Conservation (phyloP, 2,888 invertebrate genomes). For the Aspidiotus destructor region DNA sequence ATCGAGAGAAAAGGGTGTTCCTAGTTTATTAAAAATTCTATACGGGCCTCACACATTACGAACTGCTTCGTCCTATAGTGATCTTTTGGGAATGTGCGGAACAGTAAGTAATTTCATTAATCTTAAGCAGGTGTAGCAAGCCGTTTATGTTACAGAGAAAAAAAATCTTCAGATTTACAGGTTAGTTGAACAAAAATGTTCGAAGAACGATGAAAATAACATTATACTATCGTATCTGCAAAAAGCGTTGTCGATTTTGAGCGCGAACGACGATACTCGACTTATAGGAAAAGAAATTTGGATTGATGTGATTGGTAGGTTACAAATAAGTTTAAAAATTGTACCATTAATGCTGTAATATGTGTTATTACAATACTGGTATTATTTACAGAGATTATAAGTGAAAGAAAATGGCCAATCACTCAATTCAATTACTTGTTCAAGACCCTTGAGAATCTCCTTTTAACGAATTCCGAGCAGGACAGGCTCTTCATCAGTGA, state of each 20-base stretch:
- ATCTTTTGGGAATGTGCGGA: constrained; percentile 13
- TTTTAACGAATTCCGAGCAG: constrained; percentile 2
- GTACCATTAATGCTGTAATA: not conserved
- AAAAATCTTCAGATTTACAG: not conserved
- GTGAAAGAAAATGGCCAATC: not conserved
- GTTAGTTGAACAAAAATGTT: constrained; percentile 10
- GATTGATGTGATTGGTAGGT: constrained; percentile 13
- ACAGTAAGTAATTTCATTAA: constrained; percentile 1
- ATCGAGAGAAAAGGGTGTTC: constrained; percentile 8
- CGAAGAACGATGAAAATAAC: not conserved
- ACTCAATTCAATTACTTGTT: constrained; percentile 15
- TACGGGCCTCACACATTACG: constrained; percentile 13
- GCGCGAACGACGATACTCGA: constrained; percentile 1
- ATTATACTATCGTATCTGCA: constrained; percentile 12
- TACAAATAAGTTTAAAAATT: not conserved
- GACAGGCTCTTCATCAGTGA: not conserved
- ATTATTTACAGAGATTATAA: constrained; percentile 7
- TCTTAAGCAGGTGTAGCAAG: not conserved
- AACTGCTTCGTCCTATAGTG: constrained; percentile 6
- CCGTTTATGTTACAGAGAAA: too few relatives aligned
- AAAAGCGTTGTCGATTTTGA: constrained; percentile 14
- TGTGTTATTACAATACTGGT: not conserved
- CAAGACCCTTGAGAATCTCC: constrained; percentile 14
- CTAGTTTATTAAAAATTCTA: constrained; percentile 7
- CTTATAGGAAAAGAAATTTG: constrained; percentile 17